Percentiles rank a stretch among this genome's conserved stretches.
These are phyloP conservation scores for Andrena fulva DNA, from an alignment of 2,888 invertebrate species.

Conservation along the genomic window DNA sequence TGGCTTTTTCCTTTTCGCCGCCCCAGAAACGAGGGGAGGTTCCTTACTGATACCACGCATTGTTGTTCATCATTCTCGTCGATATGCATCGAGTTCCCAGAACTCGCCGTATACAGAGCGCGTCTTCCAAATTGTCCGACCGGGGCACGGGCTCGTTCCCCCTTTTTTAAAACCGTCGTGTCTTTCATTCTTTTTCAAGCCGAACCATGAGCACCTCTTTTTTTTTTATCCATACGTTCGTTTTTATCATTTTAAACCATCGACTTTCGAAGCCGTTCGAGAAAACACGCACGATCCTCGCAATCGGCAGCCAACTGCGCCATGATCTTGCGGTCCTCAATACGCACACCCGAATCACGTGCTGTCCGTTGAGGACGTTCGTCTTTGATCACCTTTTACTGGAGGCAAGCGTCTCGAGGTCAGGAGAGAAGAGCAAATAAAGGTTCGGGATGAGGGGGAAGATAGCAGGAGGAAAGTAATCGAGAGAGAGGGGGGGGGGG, in stretches of 20 bases:
- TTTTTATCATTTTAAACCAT: neutral
- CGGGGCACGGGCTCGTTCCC: slow-evolving; percentile 5
- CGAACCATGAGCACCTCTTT: neutral
- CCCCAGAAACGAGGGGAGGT: neutral
- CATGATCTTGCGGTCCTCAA: slow-evolving; percentile 51
- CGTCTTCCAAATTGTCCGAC: slow-evolving; percentile 65
- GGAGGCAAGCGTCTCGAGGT: neutral
- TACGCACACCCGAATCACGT: slow-evolving; percentile 52
- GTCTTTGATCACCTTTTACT: slow-evolving; percentile 34
- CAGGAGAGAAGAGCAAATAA: slow-evolving; percentile 5
- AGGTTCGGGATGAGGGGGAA: neutral
- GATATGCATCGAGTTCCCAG: slow-evolving; percentile 30
- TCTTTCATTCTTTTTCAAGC: neutral
- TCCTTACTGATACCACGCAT: slow-evolving; percentile 50
- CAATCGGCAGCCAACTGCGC: slow-evolving; percentile 55
- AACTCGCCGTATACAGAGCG: slow-evolving; percentile 41
- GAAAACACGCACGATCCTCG: slow-evolving; percentile 52
- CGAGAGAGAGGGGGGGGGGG: too few species aligned
- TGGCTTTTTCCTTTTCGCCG: neutral
- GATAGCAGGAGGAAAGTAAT: neutral
- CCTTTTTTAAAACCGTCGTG: neutral
- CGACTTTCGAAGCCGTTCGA: slow-evolving; percentile 23
- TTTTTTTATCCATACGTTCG: neutral
- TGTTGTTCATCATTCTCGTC: slow-evolving; percentile 50
- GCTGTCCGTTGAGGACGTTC: slow-evolving; percentile 53